phyloP scores from a whole-genome alignment of 1,140 invertebrate species.

The Cataglyphis hispanica region DNA sequence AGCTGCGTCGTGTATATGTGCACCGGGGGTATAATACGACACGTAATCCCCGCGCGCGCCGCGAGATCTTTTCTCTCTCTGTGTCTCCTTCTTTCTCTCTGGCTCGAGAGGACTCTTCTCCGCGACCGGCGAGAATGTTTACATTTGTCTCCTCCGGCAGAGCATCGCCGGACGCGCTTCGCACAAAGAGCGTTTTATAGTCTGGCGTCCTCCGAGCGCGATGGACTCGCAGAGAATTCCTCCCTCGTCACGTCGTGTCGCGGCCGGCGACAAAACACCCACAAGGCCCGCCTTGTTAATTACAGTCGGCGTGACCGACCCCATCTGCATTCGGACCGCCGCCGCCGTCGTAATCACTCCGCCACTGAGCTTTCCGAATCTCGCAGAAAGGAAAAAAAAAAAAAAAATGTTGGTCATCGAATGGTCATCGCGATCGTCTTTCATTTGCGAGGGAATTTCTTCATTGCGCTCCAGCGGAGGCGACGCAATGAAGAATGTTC shows the following conservation, averaged over 20 bases:
- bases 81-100: neutral
- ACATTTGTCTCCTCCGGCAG: conserved; percentile 83
- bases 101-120: conserved; percentile 76
- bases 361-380: conserved; percentile 66
- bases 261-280: conserved; percentile 83
- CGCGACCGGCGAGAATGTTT: conserved; percentile 81
- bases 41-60: conserved; percentile 63
- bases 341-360: neutral
- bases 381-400: neutral
- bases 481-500: conserved; percentile 25
- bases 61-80: conserved; percentile 47
- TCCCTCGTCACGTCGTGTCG: conserved; percentile 81
- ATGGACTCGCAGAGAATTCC: conserved; percentile 79
- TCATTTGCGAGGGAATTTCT: conserved; percentile 11
- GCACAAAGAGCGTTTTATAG: conserved; percentile 86
- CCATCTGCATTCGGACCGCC: conserved; percentile 72
- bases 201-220: conserved; percentile 73
- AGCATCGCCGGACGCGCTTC: conserved; percentile 57
- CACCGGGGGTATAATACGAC: conserved; percentile 46
- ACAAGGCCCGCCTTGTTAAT: conserved; percentile 85
- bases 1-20: conserved; percentile 24
- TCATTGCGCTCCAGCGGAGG: neutral
- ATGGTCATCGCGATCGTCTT: conserved; percentile 67
- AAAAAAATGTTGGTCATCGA: conserved; percentile 47
- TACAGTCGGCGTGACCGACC: conserved; percentile 77